A percentile compares a stretch with the other conserved stretches of the same genome.
Conservation (phyloP, 2,113 vertebrate genomes). For the Gnathonemus echidnorhynchus region DNA sequence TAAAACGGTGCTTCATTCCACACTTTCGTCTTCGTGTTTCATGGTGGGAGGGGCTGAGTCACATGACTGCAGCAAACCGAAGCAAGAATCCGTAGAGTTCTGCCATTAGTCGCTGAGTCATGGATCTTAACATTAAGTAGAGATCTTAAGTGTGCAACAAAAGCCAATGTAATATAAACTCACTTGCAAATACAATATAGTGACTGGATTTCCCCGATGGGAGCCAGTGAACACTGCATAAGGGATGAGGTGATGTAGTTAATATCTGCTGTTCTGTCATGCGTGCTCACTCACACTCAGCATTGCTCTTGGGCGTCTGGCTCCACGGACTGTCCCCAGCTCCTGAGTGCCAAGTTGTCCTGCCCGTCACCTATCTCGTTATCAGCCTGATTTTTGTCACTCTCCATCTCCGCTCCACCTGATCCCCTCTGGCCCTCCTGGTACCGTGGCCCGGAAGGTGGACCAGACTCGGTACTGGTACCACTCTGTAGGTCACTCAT, state of each 20-base stretch:
- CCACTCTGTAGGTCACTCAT: conserved; percentile 25
- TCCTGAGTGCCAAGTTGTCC: not conserved
- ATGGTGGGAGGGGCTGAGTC: not conserved
- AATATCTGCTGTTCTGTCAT: not conserved
- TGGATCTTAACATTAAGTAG: not conserved
- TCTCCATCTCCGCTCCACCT: not conserved
- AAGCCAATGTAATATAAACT: not conserved
- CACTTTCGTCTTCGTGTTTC: not conserved
- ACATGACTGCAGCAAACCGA: not conserved
- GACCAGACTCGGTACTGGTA: conserved; percentile 23
- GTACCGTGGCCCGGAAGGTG: conserved; percentile 23
- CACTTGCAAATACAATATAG: not conserved
- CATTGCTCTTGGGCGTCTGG: not conserved
- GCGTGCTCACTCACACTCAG: not conserved
- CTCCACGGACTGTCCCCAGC: not conserved
- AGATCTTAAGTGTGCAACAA: not conserved
- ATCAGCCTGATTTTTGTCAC: not conserved
- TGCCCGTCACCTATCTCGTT: not conserved
- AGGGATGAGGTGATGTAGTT: not conserved
- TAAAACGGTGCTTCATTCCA: not conserved
- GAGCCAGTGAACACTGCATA: not conserved
- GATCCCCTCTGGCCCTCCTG: conserved; percentile 25
- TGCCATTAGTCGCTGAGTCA: not conserved
- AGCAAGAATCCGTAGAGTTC: not conserved
- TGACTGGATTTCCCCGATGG: not conserved